Evolutionary conservation across 2,888 invertebrate species (phyloP).

Genomic region (Peribatodes rhomboidaria): DNA sequence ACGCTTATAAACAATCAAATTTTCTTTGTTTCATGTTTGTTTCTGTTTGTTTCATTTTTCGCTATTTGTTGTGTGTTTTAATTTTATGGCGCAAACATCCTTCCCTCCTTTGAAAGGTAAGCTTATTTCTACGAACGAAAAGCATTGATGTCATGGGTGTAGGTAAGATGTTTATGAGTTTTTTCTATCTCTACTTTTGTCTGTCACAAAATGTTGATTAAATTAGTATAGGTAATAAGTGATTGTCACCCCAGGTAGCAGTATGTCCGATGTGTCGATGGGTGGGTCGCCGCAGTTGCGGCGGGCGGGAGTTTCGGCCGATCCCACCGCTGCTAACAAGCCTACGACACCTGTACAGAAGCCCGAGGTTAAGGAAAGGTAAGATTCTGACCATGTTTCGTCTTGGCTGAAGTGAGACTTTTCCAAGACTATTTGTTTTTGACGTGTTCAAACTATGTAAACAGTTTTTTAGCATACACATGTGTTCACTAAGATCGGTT

Average conservation of each 20-base stretch:
- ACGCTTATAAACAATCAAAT: not conserved
- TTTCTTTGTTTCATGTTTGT: not conserved
- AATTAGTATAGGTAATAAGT: no score
- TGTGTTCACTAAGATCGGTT: no score
- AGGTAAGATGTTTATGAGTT: no score
- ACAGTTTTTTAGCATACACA: no score
- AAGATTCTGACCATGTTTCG: not conserved
- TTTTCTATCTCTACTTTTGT: no score
- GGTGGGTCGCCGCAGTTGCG: slow-evolving; percentile 88
- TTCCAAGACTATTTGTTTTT: no score
- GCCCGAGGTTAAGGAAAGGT: slow-evolving; percentile 61
- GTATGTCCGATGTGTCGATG: slow-evolving; percentile 90
- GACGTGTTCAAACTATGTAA: no score
- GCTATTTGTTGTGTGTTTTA: not conserved
- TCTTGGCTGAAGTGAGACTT: not conserved
- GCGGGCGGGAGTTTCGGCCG: slow-evolving; percentile 76
- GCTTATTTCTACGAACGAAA: not conserved
- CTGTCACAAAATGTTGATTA: no score
- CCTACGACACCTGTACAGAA: slow-evolving; percentile 40
- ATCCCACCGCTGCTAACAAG: slow-evolving; percentile 70
- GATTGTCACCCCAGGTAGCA: slow-evolving; percentile 87
- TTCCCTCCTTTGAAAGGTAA: not conserved
- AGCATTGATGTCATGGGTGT: no score
- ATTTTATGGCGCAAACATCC: not conserved
- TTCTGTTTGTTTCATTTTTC: not conserved